These are phyloP conservation scores for Ceratotherium simum DNA, from an alignment of 2,113 vertebrate genomes.

Conservation along the genomic window DNA sequence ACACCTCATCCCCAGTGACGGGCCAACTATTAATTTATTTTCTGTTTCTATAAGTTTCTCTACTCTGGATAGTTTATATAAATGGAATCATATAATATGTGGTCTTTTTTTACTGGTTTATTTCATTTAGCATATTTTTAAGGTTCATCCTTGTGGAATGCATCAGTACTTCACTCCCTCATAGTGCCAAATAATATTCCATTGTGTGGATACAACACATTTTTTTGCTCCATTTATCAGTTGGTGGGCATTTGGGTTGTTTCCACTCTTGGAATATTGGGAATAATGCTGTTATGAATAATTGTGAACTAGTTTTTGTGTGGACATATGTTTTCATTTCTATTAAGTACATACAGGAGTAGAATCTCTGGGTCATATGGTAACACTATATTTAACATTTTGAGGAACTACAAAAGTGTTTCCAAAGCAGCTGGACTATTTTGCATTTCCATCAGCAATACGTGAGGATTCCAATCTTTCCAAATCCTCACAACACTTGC, in stretches of 20 bases:
- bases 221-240: not conserved
- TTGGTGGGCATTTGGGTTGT: not conserved
- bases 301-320: not conserved
- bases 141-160: not conserved
- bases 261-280: not conserved
- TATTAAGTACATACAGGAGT: not conserved
- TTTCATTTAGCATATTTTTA: not conserved
- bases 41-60: not conserved
- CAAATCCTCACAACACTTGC: not conserved
- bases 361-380: not conserved
- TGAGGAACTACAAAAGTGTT: not conserved
- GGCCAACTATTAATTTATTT: not conserved
- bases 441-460: not conserved
- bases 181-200: not conserved
- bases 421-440: not conserved
- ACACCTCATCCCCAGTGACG: accelerated
- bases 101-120: not conserved
- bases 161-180: not conserved
- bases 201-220: not conserved
- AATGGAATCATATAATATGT: not conserved
- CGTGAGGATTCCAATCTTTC: not conserved
- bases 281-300: not conserved
- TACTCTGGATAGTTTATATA: not conserved
- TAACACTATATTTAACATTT: not conserved
- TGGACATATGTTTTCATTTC: not conserved